These are phyloP conservation scores for Capreolus pygargus DNA, from an alignment of 2,113 vertebrate species.

Conservation along the genomic window DNA sequence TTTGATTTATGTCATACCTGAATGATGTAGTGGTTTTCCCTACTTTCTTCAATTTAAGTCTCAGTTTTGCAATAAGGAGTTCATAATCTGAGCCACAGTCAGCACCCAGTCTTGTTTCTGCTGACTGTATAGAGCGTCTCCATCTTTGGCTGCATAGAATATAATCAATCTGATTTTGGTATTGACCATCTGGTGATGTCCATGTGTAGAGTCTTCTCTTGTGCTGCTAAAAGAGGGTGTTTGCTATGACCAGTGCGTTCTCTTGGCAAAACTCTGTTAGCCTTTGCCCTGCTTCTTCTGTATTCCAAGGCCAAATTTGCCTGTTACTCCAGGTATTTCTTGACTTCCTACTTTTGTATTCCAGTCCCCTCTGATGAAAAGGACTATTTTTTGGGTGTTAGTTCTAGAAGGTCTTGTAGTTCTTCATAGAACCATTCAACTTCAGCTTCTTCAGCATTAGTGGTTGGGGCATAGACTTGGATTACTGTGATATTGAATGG, in stretches of 20 bases:
- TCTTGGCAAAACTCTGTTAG: background rate
- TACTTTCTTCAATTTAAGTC: background rate
- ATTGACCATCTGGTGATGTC: background rate
- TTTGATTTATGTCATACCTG: background rate
- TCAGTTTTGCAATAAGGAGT: background rate
- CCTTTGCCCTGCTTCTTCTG: background rate
- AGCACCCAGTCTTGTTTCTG: background rate
- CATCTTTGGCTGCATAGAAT: background rate
- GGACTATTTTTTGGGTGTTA: fast-evolving
- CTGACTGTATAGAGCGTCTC: background rate
- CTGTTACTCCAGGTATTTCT: background rate
- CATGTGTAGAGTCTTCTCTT: background rate
- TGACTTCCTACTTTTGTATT: background rate
- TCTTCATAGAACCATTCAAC: background rate
- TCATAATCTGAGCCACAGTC: background rate
- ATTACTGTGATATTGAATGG: background rate
- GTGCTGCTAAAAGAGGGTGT: background rate
- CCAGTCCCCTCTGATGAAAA: background rate
- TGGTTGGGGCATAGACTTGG: background rate
- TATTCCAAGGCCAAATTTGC: background rate
- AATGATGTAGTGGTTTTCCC: background rate
- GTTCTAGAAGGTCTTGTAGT: background rate
- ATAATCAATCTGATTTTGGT: background rate
- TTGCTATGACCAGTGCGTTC: background rate
- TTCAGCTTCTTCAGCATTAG: background rate